Base-by-base conservation (phyloP, 2,797 vertebrate species). In the Selene dorsalis region DNA sequence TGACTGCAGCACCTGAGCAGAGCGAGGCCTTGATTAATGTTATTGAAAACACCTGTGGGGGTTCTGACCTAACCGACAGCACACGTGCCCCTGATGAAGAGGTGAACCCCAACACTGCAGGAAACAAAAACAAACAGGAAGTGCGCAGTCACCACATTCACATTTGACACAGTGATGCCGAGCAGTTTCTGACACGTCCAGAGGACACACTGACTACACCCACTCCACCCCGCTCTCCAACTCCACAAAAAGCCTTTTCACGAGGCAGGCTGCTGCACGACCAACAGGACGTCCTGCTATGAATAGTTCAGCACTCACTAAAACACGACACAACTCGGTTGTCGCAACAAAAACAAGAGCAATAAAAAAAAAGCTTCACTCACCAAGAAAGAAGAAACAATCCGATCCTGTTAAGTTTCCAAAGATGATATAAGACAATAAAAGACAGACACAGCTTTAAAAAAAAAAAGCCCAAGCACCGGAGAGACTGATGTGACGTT, bases 191-290 rank as follows among this genome's bases (percentile, higher is more conserved):
- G 32, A 47, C 45, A 20, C 26, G 22, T 16, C 47, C 60, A 3
- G 22, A 48, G 60, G 48, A 10, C 28, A 18, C 24, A 2, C 66
- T 32, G 18, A 2, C 66, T 32, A n/a, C 38, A 22, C 16, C 45
- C 45, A 32, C 69, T 58, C 71, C 77, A 57, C 74, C 73, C 71
- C 24, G 20, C 3, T 47, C 45, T 13, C 28, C 11, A 6, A 10
- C 12, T 39, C 59, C 20, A 77, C 78, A 68, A 69, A 58, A 30
- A 72, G 38, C 39, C 77, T n/a, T 81, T 83, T 76, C 82, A 83
- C 68, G 69, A 8, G 59, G 24, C 5, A 3, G 8, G 67, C 20
- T 8, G 32, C 26, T 10, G 69, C 24, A 9, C 3, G 2, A 68
- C 62, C 30, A 38, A 41, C 81, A 60, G 6, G 5, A 20, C 48